Conservation (phyloP, 1,140 invertebrate genomes). For the Mycetomoellerius zeteki region DNA sequence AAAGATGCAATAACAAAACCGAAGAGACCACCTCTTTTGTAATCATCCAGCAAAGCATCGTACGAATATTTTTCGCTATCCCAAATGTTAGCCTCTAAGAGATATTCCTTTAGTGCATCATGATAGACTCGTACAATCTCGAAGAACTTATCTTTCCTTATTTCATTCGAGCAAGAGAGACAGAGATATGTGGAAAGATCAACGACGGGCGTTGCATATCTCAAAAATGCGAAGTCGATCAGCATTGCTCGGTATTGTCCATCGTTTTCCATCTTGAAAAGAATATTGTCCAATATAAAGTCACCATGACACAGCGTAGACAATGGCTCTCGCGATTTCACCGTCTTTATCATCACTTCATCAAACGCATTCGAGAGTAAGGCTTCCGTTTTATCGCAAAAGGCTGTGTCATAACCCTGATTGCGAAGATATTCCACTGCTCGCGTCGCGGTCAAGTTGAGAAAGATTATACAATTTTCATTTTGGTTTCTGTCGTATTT, state of each 20-base stretch:
- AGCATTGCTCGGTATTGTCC: conserved; percentile 76
- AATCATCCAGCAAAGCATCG: conserved; percentile 80
- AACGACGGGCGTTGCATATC: conserved; percentile 81
- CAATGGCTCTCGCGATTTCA: conserved; percentile 74
- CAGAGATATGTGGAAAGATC: conserved; percentile 85
- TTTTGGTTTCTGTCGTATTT: conserved; percentile 45
- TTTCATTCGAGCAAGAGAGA: conserved; percentile 74
- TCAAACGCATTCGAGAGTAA: conserved; percentile 54
- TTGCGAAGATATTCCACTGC: conserved; percentile 57
- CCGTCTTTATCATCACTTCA: conserved; percentile 31
- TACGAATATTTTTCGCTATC: conserved; percentile 73
- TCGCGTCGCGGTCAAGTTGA: conserved; percentile 14
- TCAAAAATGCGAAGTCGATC: conserved; percentile 83
- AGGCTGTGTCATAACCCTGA: conserved; percentile 60
- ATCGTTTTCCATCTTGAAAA: conserved; percentile 74
- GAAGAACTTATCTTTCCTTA: conserved; percentile 71
- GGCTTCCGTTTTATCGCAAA: conserved; percentile 70
- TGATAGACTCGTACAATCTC: conserved; percentile 81
- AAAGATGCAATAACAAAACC: conserved; percentile 79
- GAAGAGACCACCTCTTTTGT: conserved; percentile 76
- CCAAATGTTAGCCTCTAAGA: conserved; percentile 63
- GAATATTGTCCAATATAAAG: conserved; percentile 82
- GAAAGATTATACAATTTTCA: accelerated
- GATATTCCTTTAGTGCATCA: conserved; percentile 60
- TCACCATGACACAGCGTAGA: conserved; percentile 84